Percentiles rank a stretch among this genome's conserved stretches.
phyloP scores from a whole-genome alignment of 2,888 invertebrate species.

The Cephus runcator region DNA sequence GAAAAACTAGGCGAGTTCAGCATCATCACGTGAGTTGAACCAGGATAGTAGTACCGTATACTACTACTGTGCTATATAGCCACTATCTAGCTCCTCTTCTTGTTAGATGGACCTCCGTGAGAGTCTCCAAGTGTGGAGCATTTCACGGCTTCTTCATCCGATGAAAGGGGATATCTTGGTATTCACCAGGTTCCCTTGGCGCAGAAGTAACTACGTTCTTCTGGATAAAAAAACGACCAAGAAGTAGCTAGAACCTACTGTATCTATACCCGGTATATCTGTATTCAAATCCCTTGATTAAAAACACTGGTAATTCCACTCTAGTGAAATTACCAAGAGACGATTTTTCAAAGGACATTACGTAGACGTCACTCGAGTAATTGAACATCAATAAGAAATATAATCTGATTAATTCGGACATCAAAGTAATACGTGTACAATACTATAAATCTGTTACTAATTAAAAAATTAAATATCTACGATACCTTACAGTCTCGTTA shows the following conservation, averaged over 20 bases:
- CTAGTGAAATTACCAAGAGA: background rate
- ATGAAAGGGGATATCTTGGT: background rate
- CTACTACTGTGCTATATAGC: background rate
- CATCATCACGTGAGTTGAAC: conserved; percentile 35
- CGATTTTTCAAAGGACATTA: background rate
- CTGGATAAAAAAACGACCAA: background rate
- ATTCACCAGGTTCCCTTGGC: background rate
- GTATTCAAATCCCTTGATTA: background rate
- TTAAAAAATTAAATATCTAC: background rate
- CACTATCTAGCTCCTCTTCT: background rate
- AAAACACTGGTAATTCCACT: background rate
- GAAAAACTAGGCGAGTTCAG: conserved; percentile 56
- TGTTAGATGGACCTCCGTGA: conserved; percentile 11
- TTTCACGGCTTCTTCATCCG: background rate
- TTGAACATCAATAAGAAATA: background rate
- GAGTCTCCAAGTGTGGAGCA: conserved; percentile 15
- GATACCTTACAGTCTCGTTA: background rate
- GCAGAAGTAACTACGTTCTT: background rate
- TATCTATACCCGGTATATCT: background rate
- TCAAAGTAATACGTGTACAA: background rate
- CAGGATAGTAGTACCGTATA: background rate
- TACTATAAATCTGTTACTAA: background rate
- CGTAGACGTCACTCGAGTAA: background rate
- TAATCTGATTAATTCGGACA: background rate
- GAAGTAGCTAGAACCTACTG: background rate